phyloP scores from a whole-genome alignment of 2,797 vertebrate species.

The Scyliorhinus canicula region DNA sequence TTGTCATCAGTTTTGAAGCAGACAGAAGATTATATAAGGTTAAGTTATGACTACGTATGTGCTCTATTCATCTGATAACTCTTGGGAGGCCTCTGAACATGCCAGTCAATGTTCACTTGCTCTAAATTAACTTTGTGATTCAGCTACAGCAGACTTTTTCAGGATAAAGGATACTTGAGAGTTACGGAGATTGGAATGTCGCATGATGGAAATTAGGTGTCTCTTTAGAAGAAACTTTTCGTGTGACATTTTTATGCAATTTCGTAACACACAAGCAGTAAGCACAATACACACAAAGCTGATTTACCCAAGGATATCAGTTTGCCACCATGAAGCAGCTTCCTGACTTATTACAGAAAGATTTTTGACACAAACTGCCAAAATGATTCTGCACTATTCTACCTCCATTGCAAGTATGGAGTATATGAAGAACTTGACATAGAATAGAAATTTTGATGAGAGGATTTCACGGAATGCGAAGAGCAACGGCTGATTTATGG shows the following conservation, averaged over 20 bases:
- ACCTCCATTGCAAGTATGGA: too few species aligned
- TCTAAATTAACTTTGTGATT: not conserved
- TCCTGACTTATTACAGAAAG: not conserved
- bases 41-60: not conserved
- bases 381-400: not conserved
- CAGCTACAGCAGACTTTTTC: not conserved
- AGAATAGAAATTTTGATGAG: not conserved
- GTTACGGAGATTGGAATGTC: not conserved
- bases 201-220: not conserved
- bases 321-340: not conserved
- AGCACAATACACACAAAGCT: not conserved
- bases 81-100: not conserved
- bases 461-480: not conserved
- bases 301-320: not conserved
- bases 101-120: not conserved
- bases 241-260: not conserved
- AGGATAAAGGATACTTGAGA: not conserved
- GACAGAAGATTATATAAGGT: not conserved
- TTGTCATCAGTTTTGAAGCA: not conserved
- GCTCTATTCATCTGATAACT: not conserved
- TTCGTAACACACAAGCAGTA: not conserved
- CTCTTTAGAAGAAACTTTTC: not conserved
- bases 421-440: not conserved
- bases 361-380: not conserved
- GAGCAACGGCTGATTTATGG: not conserved